Evolutionary conservation across 2,113 vertebrate species (phyloP).

Genomic region (Thermophis baileyi): DNA sequence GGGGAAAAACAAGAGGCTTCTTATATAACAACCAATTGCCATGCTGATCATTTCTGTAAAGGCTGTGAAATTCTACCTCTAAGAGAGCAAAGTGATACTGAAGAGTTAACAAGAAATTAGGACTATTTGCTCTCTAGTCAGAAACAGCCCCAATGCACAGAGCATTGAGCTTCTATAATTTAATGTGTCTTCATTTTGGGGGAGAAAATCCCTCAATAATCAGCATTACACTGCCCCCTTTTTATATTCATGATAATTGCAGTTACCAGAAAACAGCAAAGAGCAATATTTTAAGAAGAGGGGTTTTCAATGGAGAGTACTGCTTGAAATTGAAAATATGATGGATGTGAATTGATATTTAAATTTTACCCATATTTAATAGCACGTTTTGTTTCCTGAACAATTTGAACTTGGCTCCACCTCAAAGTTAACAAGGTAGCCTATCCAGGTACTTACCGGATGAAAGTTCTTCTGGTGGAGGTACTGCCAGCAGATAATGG

Average conservation of each 20-base stretch:
- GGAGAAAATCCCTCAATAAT: background rate
- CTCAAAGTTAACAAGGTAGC: background rate
- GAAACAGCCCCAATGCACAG: background rate
- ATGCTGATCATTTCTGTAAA: background rate
- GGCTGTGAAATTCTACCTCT: background rate
- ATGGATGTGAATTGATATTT: background rate
- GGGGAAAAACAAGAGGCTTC: background rate
- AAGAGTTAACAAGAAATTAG: background rate
- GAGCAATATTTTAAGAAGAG: background rate
- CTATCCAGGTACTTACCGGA: slow-evolving; percentile 64
- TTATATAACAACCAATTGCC: background rate
- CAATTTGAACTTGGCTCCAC: background rate
- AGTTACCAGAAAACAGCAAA: background rate
- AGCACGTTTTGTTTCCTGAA: background rate
- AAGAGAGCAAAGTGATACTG: background rate
- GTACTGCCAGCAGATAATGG: slow-evolving; percentile 89
- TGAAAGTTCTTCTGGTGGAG: slow-evolving; percentile 85
- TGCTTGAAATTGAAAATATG: background rate
- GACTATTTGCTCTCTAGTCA: no score
- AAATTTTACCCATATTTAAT: background rate
- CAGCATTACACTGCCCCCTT: background rate
- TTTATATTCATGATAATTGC: background rate
- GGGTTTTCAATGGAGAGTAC: background rate
- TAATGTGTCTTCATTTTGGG: background rate
- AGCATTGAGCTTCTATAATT: background rate